Base-by-base conservation (phyloP, 2,113 vertebrate genomes). In the Nerophis lumbriciformis region DNA sequence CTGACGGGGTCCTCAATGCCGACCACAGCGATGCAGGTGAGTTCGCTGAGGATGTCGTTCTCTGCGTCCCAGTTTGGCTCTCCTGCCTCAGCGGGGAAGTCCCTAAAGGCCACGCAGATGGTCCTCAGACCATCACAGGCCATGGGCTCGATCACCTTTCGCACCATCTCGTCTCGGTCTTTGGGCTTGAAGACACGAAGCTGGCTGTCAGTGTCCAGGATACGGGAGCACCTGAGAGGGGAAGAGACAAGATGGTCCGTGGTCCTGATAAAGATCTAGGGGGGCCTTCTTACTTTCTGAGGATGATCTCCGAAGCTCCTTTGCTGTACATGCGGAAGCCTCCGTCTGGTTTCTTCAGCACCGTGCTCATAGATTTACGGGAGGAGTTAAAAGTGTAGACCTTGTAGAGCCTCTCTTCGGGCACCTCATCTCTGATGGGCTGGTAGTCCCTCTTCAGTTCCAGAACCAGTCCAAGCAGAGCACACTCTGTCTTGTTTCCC, bases 271-370 rank as follows among this genome's bases (percentile, higher is more conserved):
- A 54, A 8, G 8, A 47, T 48, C 48, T 36, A 21, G 28, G 55
- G 38, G 48, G 42, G 10, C 1, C 13, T 13, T 4, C 91, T 90
- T 90, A 99, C 97, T 96, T 99, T 81, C 95, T 94, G 55, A 99
- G 84, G 66, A 99, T 65, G 75, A 99, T 98, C 88, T 99, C 97
- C 0, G 97, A 98, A 1, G 97, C 96, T 1, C 96, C 97, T 71
- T 99, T 99, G 93, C 96, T 98, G 93, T 95, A 98, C 95, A 98
- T 95, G 76, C 94, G 93, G 88, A 90, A 99, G 60, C 93, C 82
- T 1, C 93, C 92, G 0, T 77, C 76, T 0, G 90, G 16, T 4
- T 82, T 95, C 83, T 86, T 85, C n/a, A 99, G 81, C 63, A 99
- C 93, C 0, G 96, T 99, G 88, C 95, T 99, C 96, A 99, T 98